Evolutionary conservation across 2,113 vertebrate species (phyloP).

Genomic region (Takifugu flavidus): DNA sequence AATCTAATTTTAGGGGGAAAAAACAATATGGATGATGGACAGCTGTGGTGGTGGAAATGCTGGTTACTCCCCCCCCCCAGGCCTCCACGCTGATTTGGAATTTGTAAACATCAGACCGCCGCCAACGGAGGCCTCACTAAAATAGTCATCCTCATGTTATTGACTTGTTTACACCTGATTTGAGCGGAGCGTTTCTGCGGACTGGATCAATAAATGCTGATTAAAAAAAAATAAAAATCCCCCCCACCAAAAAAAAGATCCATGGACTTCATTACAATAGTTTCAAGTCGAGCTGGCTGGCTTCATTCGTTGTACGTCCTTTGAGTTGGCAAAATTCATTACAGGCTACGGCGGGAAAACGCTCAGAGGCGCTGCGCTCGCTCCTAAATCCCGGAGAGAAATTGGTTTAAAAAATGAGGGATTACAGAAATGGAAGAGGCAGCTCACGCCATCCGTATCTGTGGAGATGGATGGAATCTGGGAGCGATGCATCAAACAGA

Average conservation of each 20-base stretch:
- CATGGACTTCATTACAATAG: slow-evolving; percentile 12
- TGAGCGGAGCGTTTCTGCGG: too few species aligned
- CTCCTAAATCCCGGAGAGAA: slow-evolving; percentile 40
- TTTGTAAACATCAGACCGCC: too few species aligned
- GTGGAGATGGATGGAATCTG: slow-evolving; percentile 51
- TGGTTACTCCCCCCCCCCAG: neutral
- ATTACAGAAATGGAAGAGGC: slow-evolving; percentile 44
- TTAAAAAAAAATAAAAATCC: neutral
- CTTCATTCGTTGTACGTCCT: slow-evolving; percentile 11
- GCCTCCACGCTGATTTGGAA: too few species aligned
- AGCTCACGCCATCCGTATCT: slow-evolving; percentile 41
- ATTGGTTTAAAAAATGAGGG: slow-evolving; percentile 38
- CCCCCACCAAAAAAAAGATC: too few species aligned
- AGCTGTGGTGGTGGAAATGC: neutral
- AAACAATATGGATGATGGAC: too few species aligned
- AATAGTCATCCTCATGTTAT: too few species aligned
- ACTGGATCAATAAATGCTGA: neutral
- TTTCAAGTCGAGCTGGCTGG: slow-evolving; percentile 7
- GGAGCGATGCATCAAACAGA: slow-evolving; percentile 50
- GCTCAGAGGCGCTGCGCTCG: slow-evolving; percentile 22
- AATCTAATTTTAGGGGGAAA: too few species aligned
- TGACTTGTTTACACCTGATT: too few species aligned
- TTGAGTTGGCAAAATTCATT: slow-evolving; percentile 27
- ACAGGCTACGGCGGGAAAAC: slow-evolving; percentile 8
- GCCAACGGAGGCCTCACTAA: too few species aligned